Base-by-base conservation (phyloP, 2,888 invertebrate species). In the Lissocephala sabroskyi region DNA sequence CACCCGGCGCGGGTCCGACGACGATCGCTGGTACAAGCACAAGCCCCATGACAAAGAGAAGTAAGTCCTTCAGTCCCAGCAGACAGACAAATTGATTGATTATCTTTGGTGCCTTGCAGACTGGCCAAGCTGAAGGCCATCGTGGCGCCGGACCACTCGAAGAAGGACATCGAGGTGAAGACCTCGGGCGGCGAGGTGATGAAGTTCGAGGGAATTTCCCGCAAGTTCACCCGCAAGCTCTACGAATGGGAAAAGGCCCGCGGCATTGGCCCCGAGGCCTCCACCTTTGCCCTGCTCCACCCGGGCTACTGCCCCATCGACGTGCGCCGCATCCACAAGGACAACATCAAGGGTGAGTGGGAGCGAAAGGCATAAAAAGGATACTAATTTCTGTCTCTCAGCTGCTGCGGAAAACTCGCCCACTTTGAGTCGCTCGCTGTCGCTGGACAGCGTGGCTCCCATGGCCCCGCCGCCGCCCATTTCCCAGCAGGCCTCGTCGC, bases 211-310 rank as follows among this genome's bases (percentile, higher is more conserved):
- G 93, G 89, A 7, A 94, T 96, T 62, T 95, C 95, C 0, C 88
- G 94, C 36, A 95, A 95, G 63, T 96, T 96, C 82, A 95, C 95
- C 0, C 90, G 92, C 18, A 95, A 94, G 76, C 87, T 96, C 0
- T 95, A 95, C 82, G 95, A 96, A 81, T 96, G 96, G 96, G 93
- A 94, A 80, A 93, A 94, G 73, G 92, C 93, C n/a, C 87, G 91
- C 52, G 94, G 94, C 1, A 94, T 95, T 49, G 91, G 91, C 0
- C 94, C 94, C 0, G 94, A 95, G 82, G 91, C 90, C 0, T 95
- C 94, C 1, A 94, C 94, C 0, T 93, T 95, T 62, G 92, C 94
- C 0, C 84, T 95, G 0, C 86, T 95, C 2, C 90, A 88, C 76
- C 88, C 90, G 0, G 87, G 86, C 6, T 86, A 86, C 54, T 83